Percentiles rank a stretch among this genome's conserved stretches.
phyloP scores from a whole-genome alignment of 2,888 invertebrate genomes.

The Drymonia ruficornis region DNA sequence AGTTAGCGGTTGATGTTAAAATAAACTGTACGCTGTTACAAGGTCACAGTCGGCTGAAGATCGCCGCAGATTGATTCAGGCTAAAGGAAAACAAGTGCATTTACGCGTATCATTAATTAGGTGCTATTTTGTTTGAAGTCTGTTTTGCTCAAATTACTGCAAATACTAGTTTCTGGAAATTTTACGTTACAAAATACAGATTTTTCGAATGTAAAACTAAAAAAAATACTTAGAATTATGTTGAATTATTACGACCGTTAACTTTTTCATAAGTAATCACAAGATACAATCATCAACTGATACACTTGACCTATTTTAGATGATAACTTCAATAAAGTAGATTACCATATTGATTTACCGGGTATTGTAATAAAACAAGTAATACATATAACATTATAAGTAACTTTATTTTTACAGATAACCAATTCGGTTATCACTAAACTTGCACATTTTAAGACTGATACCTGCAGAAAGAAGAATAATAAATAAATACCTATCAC shows the following conservation, averaged over 20 bases:
- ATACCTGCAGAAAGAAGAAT: too few relatives aligned
- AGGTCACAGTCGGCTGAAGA: slow-evolving; percentile 30
- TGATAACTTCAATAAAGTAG: not conserved
- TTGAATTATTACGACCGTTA: too few relatives aligned
- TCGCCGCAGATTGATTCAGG: not conserved
- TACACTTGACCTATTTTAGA: not conserved
- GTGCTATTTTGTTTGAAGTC: slow-evolving; percentile 8
- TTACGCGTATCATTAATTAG: slow-evolving; percentile 22
- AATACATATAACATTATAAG: not conserved
- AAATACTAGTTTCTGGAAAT: too few relatives aligned
- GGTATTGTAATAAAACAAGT: not conserved
- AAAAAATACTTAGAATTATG: too few relatives aligned
- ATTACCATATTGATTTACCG: not conserved
- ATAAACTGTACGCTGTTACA: slow-evolving; percentile 27
- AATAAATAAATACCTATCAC: too few relatives aligned
- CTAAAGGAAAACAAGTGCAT: slow-evolving; percentile 7
- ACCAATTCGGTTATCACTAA: not conserved
- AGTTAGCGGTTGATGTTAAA: slow-evolving; percentile 25
- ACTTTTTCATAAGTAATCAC: not conserved
- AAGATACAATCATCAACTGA: not conserved
- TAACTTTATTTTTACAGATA: not conserved
- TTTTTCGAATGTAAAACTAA: not conserved
- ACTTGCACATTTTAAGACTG: too few relatives aligned
- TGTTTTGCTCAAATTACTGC: not conserved
- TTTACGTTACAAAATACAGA: too few relatives aligned